These are phyloP conservation scores for Saccostrea echinata DNA, from an alignment of 1,140 invertebrate species.

Conservation along the genomic window DNA sequence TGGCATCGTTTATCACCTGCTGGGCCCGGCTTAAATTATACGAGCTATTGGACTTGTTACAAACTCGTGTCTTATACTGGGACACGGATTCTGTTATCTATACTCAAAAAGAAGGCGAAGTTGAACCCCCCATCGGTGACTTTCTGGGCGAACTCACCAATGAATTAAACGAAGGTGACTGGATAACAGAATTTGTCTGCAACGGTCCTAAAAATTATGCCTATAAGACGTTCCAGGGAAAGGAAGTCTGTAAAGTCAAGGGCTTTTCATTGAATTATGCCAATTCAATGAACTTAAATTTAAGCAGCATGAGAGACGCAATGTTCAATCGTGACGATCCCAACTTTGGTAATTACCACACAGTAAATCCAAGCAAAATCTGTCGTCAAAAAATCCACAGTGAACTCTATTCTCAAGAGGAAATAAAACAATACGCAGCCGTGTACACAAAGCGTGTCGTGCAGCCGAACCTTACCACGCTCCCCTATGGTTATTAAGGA, in stretches of 20 bases:
- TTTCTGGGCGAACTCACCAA: conserved; percentile 79
- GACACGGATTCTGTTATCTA: conserved; percentile 49
- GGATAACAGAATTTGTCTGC: conserved; percentile 56
- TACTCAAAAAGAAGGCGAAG: conserved; percentile 12
- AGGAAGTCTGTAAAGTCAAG: conserved; percentile 57
- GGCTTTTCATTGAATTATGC: conserved; percentile 54
- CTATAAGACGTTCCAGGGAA: conserved; percentile 46
- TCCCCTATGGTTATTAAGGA: conserved; percentile 1
- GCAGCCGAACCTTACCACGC: not conserved
- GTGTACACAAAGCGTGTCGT: conserved; percentile 12
- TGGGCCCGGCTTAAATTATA: conserved; percentile 78
- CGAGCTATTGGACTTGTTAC: conserved; percentile 71
- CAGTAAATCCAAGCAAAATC: not conserved
- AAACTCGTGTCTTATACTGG: conserved; percentile 57
- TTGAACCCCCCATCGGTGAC: conserved; percentile 26
- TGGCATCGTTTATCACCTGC: conserved; percentile 77
- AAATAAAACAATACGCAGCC: not conserved
- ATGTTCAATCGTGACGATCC: not conserved
- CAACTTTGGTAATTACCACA: not conserved
- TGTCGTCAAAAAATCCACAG: conserved; percentile 7
- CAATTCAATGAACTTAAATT: conserved; percentile 32
- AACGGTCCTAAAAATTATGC: conserved; percentile 63
- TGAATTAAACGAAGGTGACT: conserved; percentile 66
- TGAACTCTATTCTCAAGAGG: conserved; percentile 2
- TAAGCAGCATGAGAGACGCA: conserved; percentile 25